These are phyloP conservation scores for Syngnathoides biaculeatus DNA, from an alignment of 2,113 vertebrate species.

Conservation along the genomic window DNA sequence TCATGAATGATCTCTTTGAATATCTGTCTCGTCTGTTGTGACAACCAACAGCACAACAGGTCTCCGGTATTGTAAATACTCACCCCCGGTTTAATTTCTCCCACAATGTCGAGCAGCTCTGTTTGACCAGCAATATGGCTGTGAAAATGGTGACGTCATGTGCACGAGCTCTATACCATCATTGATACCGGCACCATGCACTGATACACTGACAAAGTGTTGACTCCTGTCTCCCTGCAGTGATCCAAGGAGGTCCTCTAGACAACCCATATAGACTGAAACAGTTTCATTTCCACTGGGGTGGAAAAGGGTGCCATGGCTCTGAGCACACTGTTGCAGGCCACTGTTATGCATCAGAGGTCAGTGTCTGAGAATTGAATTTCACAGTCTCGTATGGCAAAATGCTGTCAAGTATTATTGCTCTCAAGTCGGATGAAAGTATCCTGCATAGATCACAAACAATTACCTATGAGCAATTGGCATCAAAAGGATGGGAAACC, in stretches of 20 bases:
- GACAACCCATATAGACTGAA: conserved; percentile 86
- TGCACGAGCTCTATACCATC: no score
- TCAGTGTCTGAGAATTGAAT: conserved; percentile 45
- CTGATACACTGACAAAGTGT: no score
- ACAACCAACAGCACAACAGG: no score
- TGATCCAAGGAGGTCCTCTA: conserved; percentile 85
- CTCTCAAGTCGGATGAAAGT: not conserved
- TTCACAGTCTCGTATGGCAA: not conserved
- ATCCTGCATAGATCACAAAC: not conserved
- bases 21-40: no score
- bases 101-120: no score
- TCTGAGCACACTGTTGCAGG: conserved; percentile 91
- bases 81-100: no score
- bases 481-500: no score
- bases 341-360: conserved; percentile 86
- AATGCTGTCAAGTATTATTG: not conserved
- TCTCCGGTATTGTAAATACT: no score
- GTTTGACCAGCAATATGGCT: no score
- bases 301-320: conserved; percentile 79
- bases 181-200: no score
- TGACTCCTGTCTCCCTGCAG: conserved; percentile 58
- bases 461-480: not conserved
- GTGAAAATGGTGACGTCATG: no score
- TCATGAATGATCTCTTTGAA: no score
- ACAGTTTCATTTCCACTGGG: conserved; percentile 98